Conservation (phyloP, 1,140 invertebrate genomes). For the Neuroterus valhalla region DNA sequence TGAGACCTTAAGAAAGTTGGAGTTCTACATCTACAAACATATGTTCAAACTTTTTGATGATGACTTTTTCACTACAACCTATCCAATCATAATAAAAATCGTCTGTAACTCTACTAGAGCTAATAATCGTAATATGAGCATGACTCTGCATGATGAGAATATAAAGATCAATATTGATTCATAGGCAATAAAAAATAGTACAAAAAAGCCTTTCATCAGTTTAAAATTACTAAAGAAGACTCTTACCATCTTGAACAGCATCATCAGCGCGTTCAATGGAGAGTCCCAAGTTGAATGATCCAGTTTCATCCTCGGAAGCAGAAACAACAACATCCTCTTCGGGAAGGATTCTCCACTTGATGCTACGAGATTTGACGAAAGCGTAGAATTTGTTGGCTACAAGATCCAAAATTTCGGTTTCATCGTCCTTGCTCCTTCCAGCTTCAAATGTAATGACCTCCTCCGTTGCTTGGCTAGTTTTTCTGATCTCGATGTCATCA, state of each 20-base stretch:
- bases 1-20: too few species aligned
- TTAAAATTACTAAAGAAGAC: constrained; percentile 31
- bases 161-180: background rate
- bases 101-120: too few species aligned
- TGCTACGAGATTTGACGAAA: constrained; percentile 82
- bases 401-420: constrained; percentile 82
- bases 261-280: constrained; percentile 80
- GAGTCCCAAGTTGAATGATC: constrained; percentile 83
- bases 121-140: too few species aligned
- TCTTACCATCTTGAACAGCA: constrained; percentile 68
- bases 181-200: background rate
- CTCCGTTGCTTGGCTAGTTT: constrained; percentile 77
- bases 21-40: too few species aligned
- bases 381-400: constrained; percentile 83
- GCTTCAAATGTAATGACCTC: constrained; percentile 68
- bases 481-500: constrained; percentile 85
- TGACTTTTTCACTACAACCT: too few species aligned
- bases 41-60: too few species aligned
- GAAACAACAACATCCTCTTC: constrained; percentile 85
- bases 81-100: too few species aligned
- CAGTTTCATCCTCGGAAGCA: constrained; percentile 81
- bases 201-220: background rate
- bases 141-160: too few species aligned
- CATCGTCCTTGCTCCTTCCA: constrained; percentile 75
- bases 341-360: constrained; percentile 78